These are phyloP conservation scores for Ciconia maguari DNA, from an alignment of 2,113 vertebrate genomes.

Conservation along the genomic window DNA sequence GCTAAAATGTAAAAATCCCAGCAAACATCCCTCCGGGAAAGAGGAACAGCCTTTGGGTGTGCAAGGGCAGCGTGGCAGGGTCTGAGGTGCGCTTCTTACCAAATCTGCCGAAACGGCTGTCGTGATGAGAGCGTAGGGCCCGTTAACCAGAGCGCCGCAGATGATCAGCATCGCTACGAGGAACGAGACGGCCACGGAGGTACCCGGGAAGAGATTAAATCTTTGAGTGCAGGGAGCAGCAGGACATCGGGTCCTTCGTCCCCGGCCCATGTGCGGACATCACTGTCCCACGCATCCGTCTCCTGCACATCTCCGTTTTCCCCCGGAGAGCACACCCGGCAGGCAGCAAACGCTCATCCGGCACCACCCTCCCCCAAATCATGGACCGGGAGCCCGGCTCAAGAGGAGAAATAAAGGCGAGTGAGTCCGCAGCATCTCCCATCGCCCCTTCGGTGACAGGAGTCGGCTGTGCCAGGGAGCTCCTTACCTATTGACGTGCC, in stretches of 20 bases:
- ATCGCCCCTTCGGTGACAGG: rapidly evolving
- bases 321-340: neutral
- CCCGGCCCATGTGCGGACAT: rapidly evolving
- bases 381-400: neutral
- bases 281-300: rapidly evolving
- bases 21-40: neutral
- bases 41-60: neutral
- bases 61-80: neutral
- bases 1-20: neutral
- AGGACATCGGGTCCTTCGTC: rapidly evolving
- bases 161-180: slow-evolving; percentile 86
- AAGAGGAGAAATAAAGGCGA: neutral
- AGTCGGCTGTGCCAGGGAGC: rapidly evolving
- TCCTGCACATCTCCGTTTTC: rapidly evolving
- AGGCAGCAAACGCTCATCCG: neutral
- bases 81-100: slow-evolving; percentile 69
- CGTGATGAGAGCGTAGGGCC: slow-evolving; percentile 95
- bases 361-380: neutral
- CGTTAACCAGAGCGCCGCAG: slow-evolving; percentile 92
- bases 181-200: neutral
- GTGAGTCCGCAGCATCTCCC: neutral
- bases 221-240: neutral
- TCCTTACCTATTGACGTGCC: slow-evolving; percentile 82
- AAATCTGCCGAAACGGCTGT: slow-evolving; percentile 94
- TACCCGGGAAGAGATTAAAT: neutral